Base-by-base conservation (phyloP, 2,888 invertebrate species). In the Cynaeus angustus region DNA sequence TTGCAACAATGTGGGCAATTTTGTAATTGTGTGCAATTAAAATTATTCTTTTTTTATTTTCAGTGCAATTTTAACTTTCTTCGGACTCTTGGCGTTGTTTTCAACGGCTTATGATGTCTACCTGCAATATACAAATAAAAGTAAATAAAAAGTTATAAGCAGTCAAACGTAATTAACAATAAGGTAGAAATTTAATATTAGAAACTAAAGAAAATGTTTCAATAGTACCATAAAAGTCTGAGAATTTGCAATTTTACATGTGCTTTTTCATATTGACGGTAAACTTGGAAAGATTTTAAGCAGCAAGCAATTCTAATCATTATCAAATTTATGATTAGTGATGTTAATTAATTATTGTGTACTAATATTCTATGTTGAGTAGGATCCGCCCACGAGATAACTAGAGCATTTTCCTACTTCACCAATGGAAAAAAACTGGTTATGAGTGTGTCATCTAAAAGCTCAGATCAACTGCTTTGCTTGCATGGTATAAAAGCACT, bases 401-500 rank as follows among this genome's bases (percentile, higher is more conserved):
- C 78, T 8, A 61, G 76, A 8, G 73, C 78, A 4, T 87, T 87
- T 75, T 87, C 87, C 0, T 69, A 86, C 0, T 84, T 85, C 67
- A 84, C 85, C 0, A 87, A 87, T 73, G 85, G 85, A 0, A 79
- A 80, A 3, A 83, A 85, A 0, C 79, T 87, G 48, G 75, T 87
- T 4, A 79, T 80, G 21, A 3, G 1, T 21, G 21, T 4, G 1
- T 21, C 21, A 21, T 1, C 1, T 21, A 21, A 80, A 0, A 78
- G 80, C 6, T 77, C 80, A 1, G 83, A 83, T 1, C 79, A 85
- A 0, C 65, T 87, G 8, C 82, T 83, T 30, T 86, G 86, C 67
- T 73, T 87, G 1, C 85, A 86, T 66, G 87, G 87, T 1, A 82
- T 87, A 33, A 79, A 86, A 71, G 80, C 84, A 0, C 79, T 87